Conservation (phyloP, 2,797 vertebrate species). For the Epinephelus coioides region DNA sequence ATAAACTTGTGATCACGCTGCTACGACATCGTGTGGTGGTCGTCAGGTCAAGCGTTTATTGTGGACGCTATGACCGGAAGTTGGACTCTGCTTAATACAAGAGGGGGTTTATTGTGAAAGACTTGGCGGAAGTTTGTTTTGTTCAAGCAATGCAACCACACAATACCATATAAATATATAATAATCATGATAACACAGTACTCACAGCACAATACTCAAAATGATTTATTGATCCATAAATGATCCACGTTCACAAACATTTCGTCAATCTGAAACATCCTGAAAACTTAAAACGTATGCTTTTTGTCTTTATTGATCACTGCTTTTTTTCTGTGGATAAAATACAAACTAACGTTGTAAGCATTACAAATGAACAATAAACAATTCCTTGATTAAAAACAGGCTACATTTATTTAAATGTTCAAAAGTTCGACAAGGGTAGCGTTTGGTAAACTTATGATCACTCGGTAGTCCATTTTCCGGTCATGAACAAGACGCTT, state of each 20-base stretch:
- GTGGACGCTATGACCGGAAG: constrained; percentile 38
- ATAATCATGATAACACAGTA: no score
- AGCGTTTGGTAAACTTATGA: neutral
- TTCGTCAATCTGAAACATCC: no score
- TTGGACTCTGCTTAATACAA: no score
- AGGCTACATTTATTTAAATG: neutral
- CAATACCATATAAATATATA: no score
- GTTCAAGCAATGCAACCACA: no score
- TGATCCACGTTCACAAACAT: no score
- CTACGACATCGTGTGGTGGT: neutral
- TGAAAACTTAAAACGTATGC: no score
- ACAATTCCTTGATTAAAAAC: neutral
- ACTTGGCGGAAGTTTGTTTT: neutral
- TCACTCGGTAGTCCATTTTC: neutral
- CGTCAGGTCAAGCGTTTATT: neutral
- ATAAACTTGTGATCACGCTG: neutral
- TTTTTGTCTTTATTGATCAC: no score
- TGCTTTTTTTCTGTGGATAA: neutral
- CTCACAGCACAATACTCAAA: no score
- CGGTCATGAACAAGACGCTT: neutral
- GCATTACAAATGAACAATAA: neutral
- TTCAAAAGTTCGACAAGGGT: neutral
- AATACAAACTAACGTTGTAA: neutral
- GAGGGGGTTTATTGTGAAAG: constrained; percentile 48
- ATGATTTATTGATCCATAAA: no score